Base-by-base conservation (phyloP, 2,888 invertebrate genomes). In the Ormyrus pomaceus region DNA sequence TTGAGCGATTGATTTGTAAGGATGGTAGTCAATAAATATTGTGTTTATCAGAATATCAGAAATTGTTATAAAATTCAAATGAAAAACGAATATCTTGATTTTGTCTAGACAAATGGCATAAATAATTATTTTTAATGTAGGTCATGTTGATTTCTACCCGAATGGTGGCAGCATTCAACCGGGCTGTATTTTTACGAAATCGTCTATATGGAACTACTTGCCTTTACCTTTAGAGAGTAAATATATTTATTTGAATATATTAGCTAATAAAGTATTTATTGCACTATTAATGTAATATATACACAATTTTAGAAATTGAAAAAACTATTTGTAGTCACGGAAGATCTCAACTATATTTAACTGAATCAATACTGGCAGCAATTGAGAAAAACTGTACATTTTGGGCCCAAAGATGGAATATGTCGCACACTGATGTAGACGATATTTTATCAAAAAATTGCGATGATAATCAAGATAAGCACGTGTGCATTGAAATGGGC, bases 121-220 rank as follows among this genome's bases (percentile, higher is more conserved):
- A 48, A 64, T 65, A 50, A 45, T 65, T 65, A n/a, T 6, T 68
- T 58, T 75, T 53, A 34, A 34, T 34, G 4, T 34, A 93, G 93
- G 93, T 68, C 91, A 94, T 83, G 92, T 94, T 2, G 95, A 95
- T 86, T 94, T 94, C 86, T 95, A 94, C 87, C 93, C 94, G 1
- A 95, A 95, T 81, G 95, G 95, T 0, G 95, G 95, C 0, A 92
- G 92, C 90, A 91, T 91, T 66, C 95, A 95, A 85, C 94, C 94
- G 0, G 95, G 94, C 0, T 95, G 95, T 84, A 71, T 83, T 8
- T n/a, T 68, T 6, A 50, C 50, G 3, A 7, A 19, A 55, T 11
- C 68, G 10, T 55, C 34, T 34, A 34, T 68, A 11, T 68, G 68
- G 53, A 45, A 68, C 6, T 68, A n/a, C 45, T 55, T 68, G 11